Evolutionary conservation across 1,140 invertebrate genomes (phyloP).

Genomic region (Tetranychus urticae): DNA sequence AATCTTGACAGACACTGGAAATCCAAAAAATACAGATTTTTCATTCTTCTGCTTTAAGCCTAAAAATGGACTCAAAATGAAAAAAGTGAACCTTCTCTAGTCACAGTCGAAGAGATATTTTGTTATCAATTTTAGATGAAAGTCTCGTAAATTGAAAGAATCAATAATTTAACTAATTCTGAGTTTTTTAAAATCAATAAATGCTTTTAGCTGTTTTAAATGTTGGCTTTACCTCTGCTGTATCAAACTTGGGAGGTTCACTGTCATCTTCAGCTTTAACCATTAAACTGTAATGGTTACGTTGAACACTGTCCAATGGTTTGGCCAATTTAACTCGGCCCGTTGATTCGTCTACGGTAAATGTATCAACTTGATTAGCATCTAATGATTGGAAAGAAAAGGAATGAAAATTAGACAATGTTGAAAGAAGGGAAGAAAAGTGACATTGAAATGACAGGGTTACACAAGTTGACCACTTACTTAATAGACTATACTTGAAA

Average conservation of each 20-base stretch:
- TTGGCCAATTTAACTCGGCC: conserved; percentile 81
- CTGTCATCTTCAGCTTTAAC: conserved; percentile 41
- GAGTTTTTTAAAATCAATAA: too few relatives aligned
- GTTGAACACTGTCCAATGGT: conserved; percentile 80
- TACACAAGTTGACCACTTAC: not conserved
- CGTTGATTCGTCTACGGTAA: conserved; percentile 35
- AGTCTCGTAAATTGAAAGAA: too few relatives aligned
- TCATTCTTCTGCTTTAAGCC: too few relatives aligned
- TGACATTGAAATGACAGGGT: not conserved
- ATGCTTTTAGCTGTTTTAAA: too few relatives aligned
- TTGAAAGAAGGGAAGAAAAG: not conserved
- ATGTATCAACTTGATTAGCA: conserved; percentile 12
- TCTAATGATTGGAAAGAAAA: not conserved
- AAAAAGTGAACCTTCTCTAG: too few relatives aligned
- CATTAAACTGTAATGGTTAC: conserved; percentile 68
- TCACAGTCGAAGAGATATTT: too few relatives aligned
- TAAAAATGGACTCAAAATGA: too few relatives aligned
- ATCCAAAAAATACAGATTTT: too few relatives aligned
- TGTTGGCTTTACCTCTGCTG: conserved; percentile 13
- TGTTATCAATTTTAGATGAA: too few relatives aligned
- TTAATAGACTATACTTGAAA: conserved; percentile 14
- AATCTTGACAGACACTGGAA: too few relatives aligned
- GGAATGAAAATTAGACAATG: not conserved
- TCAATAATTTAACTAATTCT: too few relatives aligned
- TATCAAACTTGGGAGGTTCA: conserved; percentile 16